Conservation (phyloP, 2,113 vertebrate genomes). For the Coturnix japonica region DNA sequence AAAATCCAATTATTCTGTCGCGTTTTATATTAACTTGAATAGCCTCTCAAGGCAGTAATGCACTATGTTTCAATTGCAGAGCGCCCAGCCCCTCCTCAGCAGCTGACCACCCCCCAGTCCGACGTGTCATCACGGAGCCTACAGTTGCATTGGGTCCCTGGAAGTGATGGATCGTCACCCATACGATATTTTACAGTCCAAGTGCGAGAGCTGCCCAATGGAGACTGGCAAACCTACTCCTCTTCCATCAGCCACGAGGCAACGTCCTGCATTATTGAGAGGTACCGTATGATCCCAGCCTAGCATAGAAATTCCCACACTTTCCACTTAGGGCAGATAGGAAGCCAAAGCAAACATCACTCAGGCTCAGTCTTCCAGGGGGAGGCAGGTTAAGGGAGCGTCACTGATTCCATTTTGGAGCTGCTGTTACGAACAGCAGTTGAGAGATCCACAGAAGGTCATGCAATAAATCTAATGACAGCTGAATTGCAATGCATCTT, state of each 20-base stretch:
- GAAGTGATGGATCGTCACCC: slow-evolving; percentile 89
- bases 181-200: slow-evolving; percentile 92
- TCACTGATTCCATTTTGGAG: not conserved
- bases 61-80: slow-evolving; percentile 76
- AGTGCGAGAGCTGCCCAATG: slow-evolving; percentile 83
- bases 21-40: not conserved
- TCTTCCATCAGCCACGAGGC: slow-evolving; percentile 88
- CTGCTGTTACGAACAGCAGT: not conserved
- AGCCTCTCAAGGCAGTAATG: not conserved
- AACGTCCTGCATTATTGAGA: slow-evolving; percentile 82
- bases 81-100: slow-evolving; percentile 88
- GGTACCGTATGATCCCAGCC: slow-evolving; percentile 70
- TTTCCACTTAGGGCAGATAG: not conserved
- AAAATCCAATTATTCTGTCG: not conserved
- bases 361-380: not conserved
- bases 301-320: not conserved
- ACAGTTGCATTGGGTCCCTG: slow-evolving; percentile 85
- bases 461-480: slow-evolving; percentile 55
- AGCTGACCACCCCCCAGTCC: slow-evolving; percentile 84
- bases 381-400: slow-evolving; percentile 11
- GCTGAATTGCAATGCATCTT: not conserved
- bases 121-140: slow-evolving; percentile 86
- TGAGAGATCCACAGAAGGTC: slow-evolving; percentile 52
- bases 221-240: slow-evolving; percentile 86
- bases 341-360: not conserved